Evolutionary conservation across 1,140 invertebrate genomes (phyloP).

Genomic region (Drosophila sucinea): DNA sequence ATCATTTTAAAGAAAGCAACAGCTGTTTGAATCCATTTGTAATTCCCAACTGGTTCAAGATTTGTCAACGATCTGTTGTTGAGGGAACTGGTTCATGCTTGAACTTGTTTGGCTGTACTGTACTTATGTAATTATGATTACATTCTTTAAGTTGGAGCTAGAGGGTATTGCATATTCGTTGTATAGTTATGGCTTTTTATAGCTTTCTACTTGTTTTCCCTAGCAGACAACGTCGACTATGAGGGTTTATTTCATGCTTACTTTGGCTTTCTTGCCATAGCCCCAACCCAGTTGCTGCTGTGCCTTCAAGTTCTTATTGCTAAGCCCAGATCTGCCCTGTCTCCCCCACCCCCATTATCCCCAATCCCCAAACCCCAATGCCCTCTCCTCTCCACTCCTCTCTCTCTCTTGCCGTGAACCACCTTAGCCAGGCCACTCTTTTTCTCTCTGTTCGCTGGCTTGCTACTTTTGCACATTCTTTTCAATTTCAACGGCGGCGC

Average conservation of each 20-base stretch:
- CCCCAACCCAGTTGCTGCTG: constrained; percentile 25
- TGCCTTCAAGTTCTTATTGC: constrained; percentile 20
- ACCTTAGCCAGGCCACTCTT: constrained; percentile 6
- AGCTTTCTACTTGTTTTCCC: constrained; percentile 18
- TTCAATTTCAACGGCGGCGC: constrained; percentile 67
- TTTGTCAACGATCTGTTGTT: too few species aligned
- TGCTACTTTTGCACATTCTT: constrained; percentile 81
- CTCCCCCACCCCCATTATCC: constrained; percentile 10
- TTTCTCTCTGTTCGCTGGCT: constrained; percentile 37
- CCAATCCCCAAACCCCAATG: not conserved
- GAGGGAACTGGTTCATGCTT: too few species aligned
- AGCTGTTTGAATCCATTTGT: too few species aligned
- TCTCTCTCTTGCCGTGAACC: constrained; percentile 13
- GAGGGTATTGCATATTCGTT: not conserved
- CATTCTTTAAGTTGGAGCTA: too few species aligned
- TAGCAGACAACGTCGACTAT: constrained; percentile 68
- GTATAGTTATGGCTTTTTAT: not conserved
- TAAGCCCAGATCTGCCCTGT: constrained; percentile 38
- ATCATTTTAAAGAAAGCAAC: too few species aligned
- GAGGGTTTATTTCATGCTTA: constrained; percentile 80
- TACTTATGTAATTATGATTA: too few species aligned
- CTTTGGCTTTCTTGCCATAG: constrained; percentile 68
- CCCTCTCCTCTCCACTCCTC: not conserved
- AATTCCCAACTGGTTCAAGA: too few species aligned
- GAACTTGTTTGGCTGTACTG: too few species aligned